Conservation (phyloP, 2,113 vertebrate species). For the Talpa occidentalis region DNA sequence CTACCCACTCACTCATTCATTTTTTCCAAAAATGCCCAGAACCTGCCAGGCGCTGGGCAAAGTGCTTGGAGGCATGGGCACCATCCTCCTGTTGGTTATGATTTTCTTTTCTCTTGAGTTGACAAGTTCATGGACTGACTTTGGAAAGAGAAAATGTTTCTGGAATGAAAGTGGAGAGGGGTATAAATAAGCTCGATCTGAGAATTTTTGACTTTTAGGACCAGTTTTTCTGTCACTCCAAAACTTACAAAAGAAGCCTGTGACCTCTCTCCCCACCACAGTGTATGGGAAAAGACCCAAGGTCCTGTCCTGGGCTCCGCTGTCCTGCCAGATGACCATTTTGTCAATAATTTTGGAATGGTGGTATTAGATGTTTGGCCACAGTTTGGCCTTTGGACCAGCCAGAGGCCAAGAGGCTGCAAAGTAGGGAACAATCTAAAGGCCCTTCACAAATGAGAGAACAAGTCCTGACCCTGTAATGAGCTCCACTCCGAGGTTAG, state of each 20-base stretch:
- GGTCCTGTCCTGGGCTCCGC: background rate
- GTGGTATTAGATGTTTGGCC: conserved; percentile 45
- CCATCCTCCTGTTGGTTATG: accelerated
- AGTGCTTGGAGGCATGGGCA: background rate
- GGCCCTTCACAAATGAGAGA: background rate
- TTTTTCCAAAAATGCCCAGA: background rate
- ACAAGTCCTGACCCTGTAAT: background rate
- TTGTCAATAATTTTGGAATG: background rate
- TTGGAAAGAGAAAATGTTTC: background rate
- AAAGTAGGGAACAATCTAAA: conserved; percentile 4
- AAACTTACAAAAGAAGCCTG: background rate
- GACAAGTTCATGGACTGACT: background rate
- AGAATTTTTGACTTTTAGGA: conserved; percentile 8
- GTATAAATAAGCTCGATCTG: background rate
- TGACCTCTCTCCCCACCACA: background rate
- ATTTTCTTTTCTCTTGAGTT: background rate
- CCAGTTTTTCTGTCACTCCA: background rate
- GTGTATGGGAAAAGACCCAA: background rate
- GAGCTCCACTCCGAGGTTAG: background rate
- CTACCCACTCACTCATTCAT: background rate
- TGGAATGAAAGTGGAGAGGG: background rate
- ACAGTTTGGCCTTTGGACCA: background rate
- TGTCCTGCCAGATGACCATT: conserved; percentile 40
- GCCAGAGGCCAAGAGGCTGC: conserved; percentile 2
- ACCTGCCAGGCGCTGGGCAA: background rate